Conservation (phyloP, 2,888 invertebrate species). For the Alsophila aescularia region DNA sequence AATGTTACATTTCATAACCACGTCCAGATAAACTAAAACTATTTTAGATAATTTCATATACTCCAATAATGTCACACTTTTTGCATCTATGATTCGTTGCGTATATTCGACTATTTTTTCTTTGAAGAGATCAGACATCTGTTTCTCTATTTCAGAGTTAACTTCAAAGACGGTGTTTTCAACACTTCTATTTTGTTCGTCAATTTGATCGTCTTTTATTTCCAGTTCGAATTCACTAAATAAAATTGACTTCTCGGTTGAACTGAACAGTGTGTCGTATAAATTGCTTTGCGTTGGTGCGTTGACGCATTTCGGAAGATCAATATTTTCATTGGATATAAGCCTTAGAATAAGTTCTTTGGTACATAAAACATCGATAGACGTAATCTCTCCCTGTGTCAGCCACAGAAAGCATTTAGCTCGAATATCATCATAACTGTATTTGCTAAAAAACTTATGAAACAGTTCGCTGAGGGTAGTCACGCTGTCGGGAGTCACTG, state of each 20-base stretch:
- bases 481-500: constrained; percentile 61
- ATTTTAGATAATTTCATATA: constrained; percentile 51
- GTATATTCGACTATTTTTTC: constrained; percentile 31
- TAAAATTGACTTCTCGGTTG: constrained; percentile 62
- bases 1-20: constrained; percentile 51
- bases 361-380: constrained; percentile 41
- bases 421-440: constrained; percentile 55
- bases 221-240: constrained; percentile 69
- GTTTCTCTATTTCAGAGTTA: constrained; percentile 45
- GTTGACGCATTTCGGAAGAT: background rate
- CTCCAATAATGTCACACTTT: constrained; percentile 42
- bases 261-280: constrained; percentile 59
- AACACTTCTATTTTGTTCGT: constrained; percentile 8
- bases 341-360: constrained; percentile 60
- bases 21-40: constrained; percentile 55
- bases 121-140: constrained; percentile 49
- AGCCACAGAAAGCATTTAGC: constrained; percentile 65
- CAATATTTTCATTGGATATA: constrained; percentile 64
- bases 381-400: constrained; percentile 46
- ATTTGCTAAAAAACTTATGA: constrained; percentile 67
- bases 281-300: constrained; percentile 39
- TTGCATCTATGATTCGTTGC: background rate
- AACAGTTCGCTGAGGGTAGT: constrained; percentile 60
- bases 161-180: constrained; percentile 40
- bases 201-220: constrained; percentile 24